These are phyloP conservation scores for Myanophis thanlyinensis DNA, from an alignment of 2,113 vertebrate species.

Conservation along the genomic window DNA sequence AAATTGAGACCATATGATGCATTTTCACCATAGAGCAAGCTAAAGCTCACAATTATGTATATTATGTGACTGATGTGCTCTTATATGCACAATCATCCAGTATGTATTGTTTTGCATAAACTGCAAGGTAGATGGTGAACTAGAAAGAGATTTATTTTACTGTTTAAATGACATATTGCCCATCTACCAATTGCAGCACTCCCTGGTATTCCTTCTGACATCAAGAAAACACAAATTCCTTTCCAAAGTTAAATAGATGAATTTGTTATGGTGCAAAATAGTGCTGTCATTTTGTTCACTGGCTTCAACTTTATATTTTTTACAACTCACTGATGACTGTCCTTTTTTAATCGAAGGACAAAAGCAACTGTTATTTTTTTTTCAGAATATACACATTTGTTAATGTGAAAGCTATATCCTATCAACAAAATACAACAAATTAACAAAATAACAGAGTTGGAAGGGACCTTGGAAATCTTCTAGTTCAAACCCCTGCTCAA, in stretches of 20 bases:
- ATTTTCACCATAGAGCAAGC: not conserved
- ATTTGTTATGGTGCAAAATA: not conserved
- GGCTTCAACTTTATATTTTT: not conserved
- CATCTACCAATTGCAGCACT: not conserved
- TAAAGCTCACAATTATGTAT: not conserved
- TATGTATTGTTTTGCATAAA: not conserved
- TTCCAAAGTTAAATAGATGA: not conserved
- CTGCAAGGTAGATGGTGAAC: not conserved
- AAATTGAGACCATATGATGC: not conserved
- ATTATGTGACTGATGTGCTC: conserved; percentile 17
- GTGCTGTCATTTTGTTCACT: not conserved
- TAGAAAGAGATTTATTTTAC: not conserved
- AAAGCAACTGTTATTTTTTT: not conserved
- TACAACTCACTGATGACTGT: not conserved
- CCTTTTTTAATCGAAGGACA: not conserved
- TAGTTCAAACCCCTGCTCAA: too few species aligned
- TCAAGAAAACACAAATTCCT: not conserved
- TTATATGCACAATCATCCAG: not conserved
- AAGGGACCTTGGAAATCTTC: too few species aligned
- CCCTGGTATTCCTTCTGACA: not conserved
- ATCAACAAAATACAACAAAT: not conserved
- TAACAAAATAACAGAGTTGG: too few species aligned
- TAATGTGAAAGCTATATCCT: not conserved
- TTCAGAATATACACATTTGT: not conserved
- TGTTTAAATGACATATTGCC: not conserved